phyloP scores from a whole-genome alignment of 2,113 vertebrate genomes.

The Rhea pennata region DNA sequence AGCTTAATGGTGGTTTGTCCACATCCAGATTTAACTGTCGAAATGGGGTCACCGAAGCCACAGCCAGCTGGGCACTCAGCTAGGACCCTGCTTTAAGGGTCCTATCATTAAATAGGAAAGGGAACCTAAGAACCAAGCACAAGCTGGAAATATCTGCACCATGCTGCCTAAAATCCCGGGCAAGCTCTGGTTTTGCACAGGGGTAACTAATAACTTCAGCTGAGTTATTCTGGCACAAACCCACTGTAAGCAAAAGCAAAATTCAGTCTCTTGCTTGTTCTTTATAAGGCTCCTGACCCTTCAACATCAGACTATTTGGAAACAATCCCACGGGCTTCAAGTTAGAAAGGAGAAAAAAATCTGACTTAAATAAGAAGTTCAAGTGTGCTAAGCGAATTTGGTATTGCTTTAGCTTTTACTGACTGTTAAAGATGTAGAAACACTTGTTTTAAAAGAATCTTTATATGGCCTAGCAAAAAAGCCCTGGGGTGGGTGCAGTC shows the following conservation, averaged over 20 bases:
- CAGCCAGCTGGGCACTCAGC: neutral
- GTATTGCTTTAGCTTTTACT: neutral
- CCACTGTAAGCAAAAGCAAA: slow-evolving; percentile 39
- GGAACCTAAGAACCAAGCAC: neutral
- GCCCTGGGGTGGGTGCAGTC: neutral
- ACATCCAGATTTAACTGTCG: too few species aligned
- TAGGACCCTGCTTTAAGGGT: neutral
- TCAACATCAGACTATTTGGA: slow-evolving; percentile 33
- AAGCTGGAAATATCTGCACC: neutral
- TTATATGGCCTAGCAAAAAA: neutral
- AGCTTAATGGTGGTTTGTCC: neutral
- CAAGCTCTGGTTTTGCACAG: neutral
- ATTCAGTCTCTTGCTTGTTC: slow-evolving; percentile 53
- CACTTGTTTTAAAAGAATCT: neutral
- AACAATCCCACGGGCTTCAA: slow-evolving; percentile 7
- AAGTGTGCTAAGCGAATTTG: neutral
- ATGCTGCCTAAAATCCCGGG: neutral
- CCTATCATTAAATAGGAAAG: neutral
- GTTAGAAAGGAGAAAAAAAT: neutral
- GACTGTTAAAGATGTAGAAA: neutral
- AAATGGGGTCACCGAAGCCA: neutral
- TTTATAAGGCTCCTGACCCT: slow-evolving; percentile 37
- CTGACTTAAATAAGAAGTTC: neutral
- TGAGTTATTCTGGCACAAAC: slow-evolving; percentile 38
- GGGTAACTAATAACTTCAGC: neutral